Percentiles rank a stretch among this genome's conserved stretches.
These are phyloP conservation scores for Lydus trimaculatus DNA, from an alignment of 2,888 invertebrate genomes.

Conservation along the genomic window DNA sequence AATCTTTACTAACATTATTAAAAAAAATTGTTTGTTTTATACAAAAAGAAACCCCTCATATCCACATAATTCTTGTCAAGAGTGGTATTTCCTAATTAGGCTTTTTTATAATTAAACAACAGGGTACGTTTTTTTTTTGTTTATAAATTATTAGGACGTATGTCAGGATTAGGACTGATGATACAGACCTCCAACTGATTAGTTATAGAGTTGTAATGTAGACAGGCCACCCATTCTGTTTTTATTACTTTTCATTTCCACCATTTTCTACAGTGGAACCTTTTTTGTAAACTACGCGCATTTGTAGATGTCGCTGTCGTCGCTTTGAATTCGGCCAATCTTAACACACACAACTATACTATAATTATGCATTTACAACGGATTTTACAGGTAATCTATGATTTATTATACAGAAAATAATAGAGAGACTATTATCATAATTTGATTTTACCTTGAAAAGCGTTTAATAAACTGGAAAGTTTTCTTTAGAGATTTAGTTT, in stretches of 20 bases:
- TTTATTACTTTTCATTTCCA: not conserved
- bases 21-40: not conserved
- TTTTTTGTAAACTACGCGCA: no score
- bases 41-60: not conserved
- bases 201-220: not conserved
- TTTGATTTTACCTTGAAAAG: not conserved
- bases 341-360: no score
- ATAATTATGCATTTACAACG: not conserved
- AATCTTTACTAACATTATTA: not conserved
- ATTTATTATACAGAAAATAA: not conserved
- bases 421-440: not conserved
- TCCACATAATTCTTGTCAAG: not conserved
- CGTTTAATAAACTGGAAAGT: not conserved
- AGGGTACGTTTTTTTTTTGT: not conserved
- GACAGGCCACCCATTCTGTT: not conserved
- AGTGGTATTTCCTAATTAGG: not conserved
- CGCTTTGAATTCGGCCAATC: no score
- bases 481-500: not conserved
- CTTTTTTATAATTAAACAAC: not conserved
- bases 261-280: no score
- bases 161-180: constrained; percentile 8
- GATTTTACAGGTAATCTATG: not conserved
- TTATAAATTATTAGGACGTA: constrained; percentile 1
- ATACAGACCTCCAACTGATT: constrained; percentile 5
- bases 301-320: no score